Base-by-base conservation (phyloP, 2,797 vertebrate species). In the Malurus splendens region DNA sequence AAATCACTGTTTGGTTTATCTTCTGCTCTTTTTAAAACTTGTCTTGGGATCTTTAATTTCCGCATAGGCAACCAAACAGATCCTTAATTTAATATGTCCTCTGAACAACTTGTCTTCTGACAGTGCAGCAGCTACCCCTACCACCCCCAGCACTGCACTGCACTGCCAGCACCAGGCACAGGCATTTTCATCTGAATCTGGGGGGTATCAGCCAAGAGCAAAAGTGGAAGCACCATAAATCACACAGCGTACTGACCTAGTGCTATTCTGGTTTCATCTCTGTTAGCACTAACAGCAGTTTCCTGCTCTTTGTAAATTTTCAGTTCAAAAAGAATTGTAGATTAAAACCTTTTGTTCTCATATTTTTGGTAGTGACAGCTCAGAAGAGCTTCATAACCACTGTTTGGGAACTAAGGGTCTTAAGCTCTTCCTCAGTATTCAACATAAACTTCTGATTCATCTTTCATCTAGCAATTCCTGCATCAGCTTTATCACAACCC, bases 321-420 rank as follows among this genome's bases (percentile, higher is more conserved):
- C 44, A 64, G 16, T 90, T 94, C 54, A 90, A 92, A 94, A 85
- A 51, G 48, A 91, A 93, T 76, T 91, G 54, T 33, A 85, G 60
- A 87, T 94, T 59, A 91, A 93, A 96, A 75, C 8, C 16, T 83
- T 78, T 68, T 80, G 24, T 78, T 92, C 71, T 89, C 36, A 61
- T 75, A 36, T 44, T 83, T 52, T 74, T 80, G 48, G 17, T 71
- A 70, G 41, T 33, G 61, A 82, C 54, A 60, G n/a, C 51, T 84
- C 60, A 55, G 54, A 85, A 78, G 13, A 60, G 33, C 51, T 82
- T 86, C 42, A n/a, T 27, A 75, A n/a, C 18, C 25, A 59, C 56
- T 48, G 6, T n/a, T 47, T 33, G 44, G n/a, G 50, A 91, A 7
- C 9, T 55, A 54, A 70, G 28, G 32, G 42, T 61, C 36, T 87